These are phyloP conservation scores for Drosophila triauraria DNA, from an alignment of 1,140 invertebrate genomes.

Conservation along the genomic window DNA sequence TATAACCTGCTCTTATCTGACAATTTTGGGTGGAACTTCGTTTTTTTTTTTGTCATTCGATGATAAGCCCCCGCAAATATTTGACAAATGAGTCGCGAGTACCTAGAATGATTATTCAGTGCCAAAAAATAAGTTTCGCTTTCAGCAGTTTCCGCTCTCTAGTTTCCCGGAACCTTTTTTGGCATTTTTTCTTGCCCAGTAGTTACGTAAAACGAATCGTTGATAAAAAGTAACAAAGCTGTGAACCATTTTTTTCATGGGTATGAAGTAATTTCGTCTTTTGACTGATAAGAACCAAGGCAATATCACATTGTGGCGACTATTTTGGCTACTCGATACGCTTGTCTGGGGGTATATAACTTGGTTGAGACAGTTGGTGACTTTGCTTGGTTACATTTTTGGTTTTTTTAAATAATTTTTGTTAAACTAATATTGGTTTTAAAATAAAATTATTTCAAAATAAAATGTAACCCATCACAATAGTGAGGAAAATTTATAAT, in stretches of 20 bases:
- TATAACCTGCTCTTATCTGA: conserved; percentile 35
- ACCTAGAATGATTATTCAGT: conserved; percentile 2
- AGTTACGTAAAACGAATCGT: conserved; percentile 39
- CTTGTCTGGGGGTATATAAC: conserved; percentile 1
- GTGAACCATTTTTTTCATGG: conserved; percentile 26
- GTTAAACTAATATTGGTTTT: background rate
- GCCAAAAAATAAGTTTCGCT: conserved; percentile 13
- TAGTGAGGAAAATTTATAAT: background rate
- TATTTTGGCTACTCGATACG: conserved; percentile 24
- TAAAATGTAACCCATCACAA: background rate
- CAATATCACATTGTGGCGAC: conserved; percentile 12
- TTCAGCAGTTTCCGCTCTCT: conserved; percentile 30
- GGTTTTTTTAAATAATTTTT: too few species aligned
- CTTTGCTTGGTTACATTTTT: background rate
- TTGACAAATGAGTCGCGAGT: conserved; percentile 42
- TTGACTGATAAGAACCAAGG: conserved; percentile 35
- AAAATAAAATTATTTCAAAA: background rate
- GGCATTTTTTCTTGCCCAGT: conserved; percentile 14
- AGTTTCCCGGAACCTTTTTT: conserved; percentile 18
- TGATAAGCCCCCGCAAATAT: conserved; percentile 45
- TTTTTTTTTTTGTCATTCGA: background rate
- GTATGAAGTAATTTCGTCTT: conserved; percentile 47
- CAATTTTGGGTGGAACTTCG: conserved; percentile 20
- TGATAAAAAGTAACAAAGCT: conserved; percentile 47
- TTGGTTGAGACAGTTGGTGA: background rate